phyloP scores from a whole-genome alignment of 1,140 invertebrate genomes.

The Littorina saxatilis region DNA sequence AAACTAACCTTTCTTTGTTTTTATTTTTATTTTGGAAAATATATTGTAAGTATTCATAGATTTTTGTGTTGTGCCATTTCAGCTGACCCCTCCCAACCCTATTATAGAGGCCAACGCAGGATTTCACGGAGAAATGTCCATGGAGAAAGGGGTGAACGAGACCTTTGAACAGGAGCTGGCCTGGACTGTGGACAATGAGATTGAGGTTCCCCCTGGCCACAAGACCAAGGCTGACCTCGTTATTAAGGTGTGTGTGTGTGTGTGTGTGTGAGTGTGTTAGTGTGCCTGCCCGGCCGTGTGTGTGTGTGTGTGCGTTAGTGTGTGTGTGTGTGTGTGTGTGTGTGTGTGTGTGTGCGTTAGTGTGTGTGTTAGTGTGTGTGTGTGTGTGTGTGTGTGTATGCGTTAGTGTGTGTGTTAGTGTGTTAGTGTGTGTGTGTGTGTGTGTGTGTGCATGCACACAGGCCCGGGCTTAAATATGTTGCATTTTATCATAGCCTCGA shows the following conservation, averaged over 20 bases:
- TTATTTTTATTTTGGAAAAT: no score
- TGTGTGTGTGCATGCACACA: no score
- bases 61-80: no score
- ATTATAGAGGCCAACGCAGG: slow-evolving; percentile 78
- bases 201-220: slow-evolving; percentile 74
- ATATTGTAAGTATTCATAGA: no score
- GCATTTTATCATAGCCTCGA: no score
- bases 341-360: background rate
- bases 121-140: slow-evolving; percentile 76
- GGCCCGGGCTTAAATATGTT: no score
- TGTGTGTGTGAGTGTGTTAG: background rate
- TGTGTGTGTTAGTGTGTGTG: background rate
- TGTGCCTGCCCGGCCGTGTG: background rate
- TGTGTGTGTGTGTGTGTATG: background rate
- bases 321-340: slow-evolving; percentile 19
- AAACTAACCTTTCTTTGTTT: no score
- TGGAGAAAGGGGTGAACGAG: slow-evolving; percentile 74
- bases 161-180: slow-evolving; percentile 75
- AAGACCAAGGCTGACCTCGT: slow-evolving; percentile 77
- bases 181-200: slow-evolving; percentile 77
- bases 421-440: no score
- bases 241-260: slow-evolving; percentile 61
- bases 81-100: slow-evolving; percentile 65
- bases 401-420: no score
- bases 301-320: background rate